A percentile compares a stretch with the other conserved stretches of the same genome.
phyloP scores from a whole-genome alignment of 2,888 invertebrate genomes.

The Rotaria socialis region DNA sequence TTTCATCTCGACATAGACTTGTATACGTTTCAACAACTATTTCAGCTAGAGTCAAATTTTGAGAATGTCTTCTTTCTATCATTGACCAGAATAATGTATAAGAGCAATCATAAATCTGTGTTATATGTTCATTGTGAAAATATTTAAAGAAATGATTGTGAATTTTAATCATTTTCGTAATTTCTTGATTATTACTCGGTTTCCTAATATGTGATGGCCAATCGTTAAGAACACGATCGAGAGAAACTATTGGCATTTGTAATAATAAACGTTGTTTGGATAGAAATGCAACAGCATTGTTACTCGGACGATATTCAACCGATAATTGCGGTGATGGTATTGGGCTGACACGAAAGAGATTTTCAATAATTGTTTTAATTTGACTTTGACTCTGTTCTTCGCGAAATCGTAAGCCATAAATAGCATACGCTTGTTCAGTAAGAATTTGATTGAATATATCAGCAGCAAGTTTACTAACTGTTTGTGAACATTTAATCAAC shows the following conservation, averaged over 20 bases:
- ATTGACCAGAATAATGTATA: neutral
- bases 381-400: too few relatives aligned
- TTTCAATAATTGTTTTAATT: too few relatives aligned
- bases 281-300: too few relatives aligned
- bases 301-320: too few relatives aligned
- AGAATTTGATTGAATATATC: neutral
- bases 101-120: neutral
- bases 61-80: neutral
- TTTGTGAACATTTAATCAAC: neutral
- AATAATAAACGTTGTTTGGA: too few relatives aligned
- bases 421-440: neutral
- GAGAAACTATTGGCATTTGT: too few relatives aligned
- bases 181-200: too few relatives aligned
- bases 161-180: too few relatives aligned
- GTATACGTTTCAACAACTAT: neutral
- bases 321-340: too few relatives aligned
- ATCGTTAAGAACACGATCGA: too few relatives aligned
- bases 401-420: slow-evolving; percentile 2
- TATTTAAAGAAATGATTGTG: neutral
- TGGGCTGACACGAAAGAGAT: too few relatives aligned
- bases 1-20: neutral
- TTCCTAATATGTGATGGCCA: too few relatives aligned
- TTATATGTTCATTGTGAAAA: neutral
- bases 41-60: neutral
- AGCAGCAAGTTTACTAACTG: slow-evolving; percentile 4